A percentile compares a stretch with the other conserved stretches of the same genome.
Evolutionary conservation across 2,113 vertebrate genomes (phyloP).

Genomic region (Sinosuthora webbiana): DNA sequence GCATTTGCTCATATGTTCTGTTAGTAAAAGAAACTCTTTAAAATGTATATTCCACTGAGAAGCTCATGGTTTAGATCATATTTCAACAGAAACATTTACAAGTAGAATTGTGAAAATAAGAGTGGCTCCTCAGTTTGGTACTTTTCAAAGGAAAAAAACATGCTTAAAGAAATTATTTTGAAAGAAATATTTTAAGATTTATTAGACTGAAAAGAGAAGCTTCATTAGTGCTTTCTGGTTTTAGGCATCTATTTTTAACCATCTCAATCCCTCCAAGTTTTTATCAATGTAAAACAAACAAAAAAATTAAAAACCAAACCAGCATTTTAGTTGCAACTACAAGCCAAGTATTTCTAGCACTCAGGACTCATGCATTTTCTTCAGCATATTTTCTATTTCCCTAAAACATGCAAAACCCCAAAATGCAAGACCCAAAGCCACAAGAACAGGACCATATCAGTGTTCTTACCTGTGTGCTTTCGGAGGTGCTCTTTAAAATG

Average conservation of each 20-base stretch:
- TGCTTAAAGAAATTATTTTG: not conserved
- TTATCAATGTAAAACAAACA: not conserved
- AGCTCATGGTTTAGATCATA: not conserved
- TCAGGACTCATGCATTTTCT: not conserved
- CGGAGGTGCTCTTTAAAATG: slow-evolving; percentile 97
- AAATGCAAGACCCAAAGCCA: not conserved
- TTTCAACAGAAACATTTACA: not conserved
- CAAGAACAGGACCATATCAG: not conserved
- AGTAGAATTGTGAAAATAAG: not conserved
- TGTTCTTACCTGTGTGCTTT: slow-evolving; percentile 89
- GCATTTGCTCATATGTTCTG: not conserved
- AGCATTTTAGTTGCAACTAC: not conserved
- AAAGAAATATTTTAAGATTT: not conserved
- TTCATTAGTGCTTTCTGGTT: not conserved
- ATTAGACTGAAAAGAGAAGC: not conserved
- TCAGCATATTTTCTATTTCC: not conserved
- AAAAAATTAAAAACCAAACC: not conserved
- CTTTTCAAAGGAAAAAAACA: not conserved
- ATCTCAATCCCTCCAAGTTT: not conserved
- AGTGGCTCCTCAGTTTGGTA: not conserved
- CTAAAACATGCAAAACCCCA: not conserved
- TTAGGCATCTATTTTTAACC: not conserved
- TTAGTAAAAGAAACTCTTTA: not conserved
- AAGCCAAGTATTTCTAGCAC: not conserved
- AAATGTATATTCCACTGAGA: not conserved